phyloP scores from a whole-genome alignment of 2,797 vertebrate species.

The Siniperca undulata region DNA sequence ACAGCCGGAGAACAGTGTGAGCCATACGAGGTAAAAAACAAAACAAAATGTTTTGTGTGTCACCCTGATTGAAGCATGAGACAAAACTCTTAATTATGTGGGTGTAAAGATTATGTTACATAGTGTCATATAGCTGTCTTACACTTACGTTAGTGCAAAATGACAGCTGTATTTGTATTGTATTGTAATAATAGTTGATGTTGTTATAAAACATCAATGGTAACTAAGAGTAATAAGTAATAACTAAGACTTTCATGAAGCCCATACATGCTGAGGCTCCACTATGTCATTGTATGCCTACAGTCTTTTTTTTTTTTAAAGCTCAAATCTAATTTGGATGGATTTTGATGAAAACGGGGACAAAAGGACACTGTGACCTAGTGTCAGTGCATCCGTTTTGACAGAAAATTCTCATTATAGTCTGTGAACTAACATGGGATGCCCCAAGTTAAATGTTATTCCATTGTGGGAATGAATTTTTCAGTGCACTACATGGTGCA shows the following conservation, averaged over 20 bases:
- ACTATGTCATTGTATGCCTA: not conserved
- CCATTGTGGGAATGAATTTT: not conserved
- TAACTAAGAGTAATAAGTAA: not conserved
- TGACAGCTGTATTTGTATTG: not conserved
- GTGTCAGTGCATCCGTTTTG: not conserved
- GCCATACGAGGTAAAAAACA: constrained; percentile 1
- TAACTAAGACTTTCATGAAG: not conserved
- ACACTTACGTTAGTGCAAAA: not conserved
- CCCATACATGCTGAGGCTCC: not conserved
- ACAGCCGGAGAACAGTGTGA: constrained; percentile 11
- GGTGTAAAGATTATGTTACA: not conserved
- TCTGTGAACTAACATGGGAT: not conserved
- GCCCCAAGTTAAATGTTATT: not conserved
- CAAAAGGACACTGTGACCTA: not conserved
- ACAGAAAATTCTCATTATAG: not conserved
- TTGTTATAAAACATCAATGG: not conserved
- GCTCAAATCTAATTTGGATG: not conserved
- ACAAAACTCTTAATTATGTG: not conserved
- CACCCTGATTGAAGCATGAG: not conserved
- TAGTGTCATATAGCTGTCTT: not conserved
- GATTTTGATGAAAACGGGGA: not conserved
- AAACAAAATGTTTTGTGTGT: not conserved
- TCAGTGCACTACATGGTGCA: no score
- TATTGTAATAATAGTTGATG: not conserved
- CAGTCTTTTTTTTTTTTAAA: not conserved